phyloP scores from a whole-genome alignment of 2,888 invertebrate species.

The Melitaea athalia region DNA sequence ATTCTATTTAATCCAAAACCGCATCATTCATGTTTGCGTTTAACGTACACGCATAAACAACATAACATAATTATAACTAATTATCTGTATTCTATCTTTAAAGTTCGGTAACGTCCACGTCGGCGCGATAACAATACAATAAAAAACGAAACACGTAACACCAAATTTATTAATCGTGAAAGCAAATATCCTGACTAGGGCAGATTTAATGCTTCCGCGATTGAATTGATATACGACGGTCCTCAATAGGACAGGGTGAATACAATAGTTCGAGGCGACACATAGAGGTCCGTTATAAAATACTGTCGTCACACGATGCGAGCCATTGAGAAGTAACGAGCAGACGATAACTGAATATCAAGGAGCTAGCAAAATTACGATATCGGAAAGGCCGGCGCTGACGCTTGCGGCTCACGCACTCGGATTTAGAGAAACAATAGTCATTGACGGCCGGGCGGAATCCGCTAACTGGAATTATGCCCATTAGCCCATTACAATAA shows the following conservation, averaged over 20 bases:
- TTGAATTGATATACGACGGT: constrained; percentile 38
- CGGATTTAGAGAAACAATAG: constrained; percentile 63
- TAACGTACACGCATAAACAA: background rate
- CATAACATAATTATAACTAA: background rate
- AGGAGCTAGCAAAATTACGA: constrained; percentile 66
- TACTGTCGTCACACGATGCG: constrained; percentile 63
- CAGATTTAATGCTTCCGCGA: constrained; percentile 42
- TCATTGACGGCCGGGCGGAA: constrained; percentile 61
- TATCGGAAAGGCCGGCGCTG: constrained; percentile 62
- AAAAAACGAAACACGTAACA: constrained; percentile 29
- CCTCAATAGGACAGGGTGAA: constrained; percentile 52
- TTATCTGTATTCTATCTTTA: background rate
- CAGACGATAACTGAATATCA: constrained; percentile 71
- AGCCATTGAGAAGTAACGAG: constrained; percentile 71
- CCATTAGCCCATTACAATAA: constrained; percentile 70
- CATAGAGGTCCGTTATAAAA: constrained; percentile 34
- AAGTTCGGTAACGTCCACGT: background rate
- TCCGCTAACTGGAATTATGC: constrained; percentile 66
- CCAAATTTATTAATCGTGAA: constrained; percentile 16
- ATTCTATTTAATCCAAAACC: background rate
- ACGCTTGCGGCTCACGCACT: constrained; percentile 68
- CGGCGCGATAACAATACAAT: constrained; percentile 16
- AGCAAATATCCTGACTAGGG: constrained; percentile 38
- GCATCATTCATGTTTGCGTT: background rate
- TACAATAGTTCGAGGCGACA: constrained; percentile 51